Evolutionary conservation across 2,888 invertebrate genomes (phyloP).

Genomic region (Ctena decussata): DNA sequence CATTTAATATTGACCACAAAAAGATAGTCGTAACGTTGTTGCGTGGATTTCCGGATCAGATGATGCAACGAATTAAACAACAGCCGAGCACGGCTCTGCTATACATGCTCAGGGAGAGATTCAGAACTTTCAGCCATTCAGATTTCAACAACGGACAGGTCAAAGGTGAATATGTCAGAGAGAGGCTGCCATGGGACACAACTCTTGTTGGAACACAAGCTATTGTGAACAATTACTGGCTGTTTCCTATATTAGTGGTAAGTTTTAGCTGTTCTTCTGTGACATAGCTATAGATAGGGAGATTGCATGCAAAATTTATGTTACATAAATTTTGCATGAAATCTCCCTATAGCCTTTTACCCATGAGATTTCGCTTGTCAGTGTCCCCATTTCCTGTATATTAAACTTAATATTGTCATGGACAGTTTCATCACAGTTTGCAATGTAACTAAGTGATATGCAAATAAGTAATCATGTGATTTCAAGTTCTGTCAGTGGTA

Average conservation of each 20-base stretch:
- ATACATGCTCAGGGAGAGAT: constrained; percentile 78
- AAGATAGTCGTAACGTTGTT: constrained; percentile 79
- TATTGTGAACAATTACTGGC: constrained; percentile 85
- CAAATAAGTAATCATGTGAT: no score
- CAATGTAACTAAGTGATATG: no score
- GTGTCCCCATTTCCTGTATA: no score
- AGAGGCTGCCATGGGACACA: constrained; percentile 79
- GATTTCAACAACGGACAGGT: constrained; percentile 75
- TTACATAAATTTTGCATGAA: no score
- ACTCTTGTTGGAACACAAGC: constrained; percentile 82
- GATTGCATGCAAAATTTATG: no score
- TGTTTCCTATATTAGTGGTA: constrained; percentile 86
- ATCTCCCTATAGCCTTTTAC: no score
- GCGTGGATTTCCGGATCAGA: constrained; percentile 84
- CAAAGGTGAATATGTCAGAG: constrained; percentile 84
- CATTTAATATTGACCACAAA: constrained; percentile 79
- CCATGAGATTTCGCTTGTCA: no score
- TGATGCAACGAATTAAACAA: constrained; percentile 80
- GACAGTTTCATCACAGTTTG: no score
- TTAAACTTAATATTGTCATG: no score
- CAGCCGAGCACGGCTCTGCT: constrained; percentile 84
- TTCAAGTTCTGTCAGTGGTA: no score
- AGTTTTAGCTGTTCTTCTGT: no score
- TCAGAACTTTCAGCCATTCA: constrained; percentile 71
- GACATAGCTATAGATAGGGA: no score